phyloP scores from a whole-genome alignment of 2,113 vertebrate genomes.

The Octodon degus region DNA sequence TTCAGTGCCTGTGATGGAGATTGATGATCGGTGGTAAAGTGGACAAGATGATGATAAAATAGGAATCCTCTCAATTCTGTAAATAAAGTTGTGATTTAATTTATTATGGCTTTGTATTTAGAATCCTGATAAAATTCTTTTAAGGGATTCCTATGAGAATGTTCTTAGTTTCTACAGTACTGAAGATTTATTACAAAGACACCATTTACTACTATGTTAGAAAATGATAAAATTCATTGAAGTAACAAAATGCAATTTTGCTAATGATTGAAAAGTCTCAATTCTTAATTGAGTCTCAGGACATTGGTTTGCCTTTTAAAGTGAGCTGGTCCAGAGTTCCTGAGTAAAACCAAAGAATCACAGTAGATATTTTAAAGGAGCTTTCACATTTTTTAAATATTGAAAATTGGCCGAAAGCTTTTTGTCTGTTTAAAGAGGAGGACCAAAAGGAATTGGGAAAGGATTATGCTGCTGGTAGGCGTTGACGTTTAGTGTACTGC shows the following conservation, averaged over 20 bases:
- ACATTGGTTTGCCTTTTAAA: slow-evolving; percentile 78
- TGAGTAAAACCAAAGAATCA: slow-evolving; percentile 67
- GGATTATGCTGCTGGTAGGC: slow-evolving; percentile 84
- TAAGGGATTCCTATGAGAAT: slow-evolving; percentile 57
- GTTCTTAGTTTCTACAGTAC: slow-evolving; percentile 67
- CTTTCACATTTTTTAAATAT: slow-evolving; percentile 62
- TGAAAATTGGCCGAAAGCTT: slow-evolving; percentile 77
- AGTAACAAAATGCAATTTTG: slow-evolving; percentile 70
- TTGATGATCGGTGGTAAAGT: slow-evolving; percentile 19
- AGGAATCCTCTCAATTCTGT: background rate
- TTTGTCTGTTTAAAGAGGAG: slow-evolving; percentile 81
- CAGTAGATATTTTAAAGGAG: slow-evolving; percentile 70
- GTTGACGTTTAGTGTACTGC: slow-evolving; percentile 85
- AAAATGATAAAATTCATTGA: slow-evolving; percentile 69
- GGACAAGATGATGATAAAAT: background rate
- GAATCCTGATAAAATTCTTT: slow-evolving; percentile 33
- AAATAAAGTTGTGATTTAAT: slow-evolving; percentile 38
- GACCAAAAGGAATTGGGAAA: slow-evolving; percentile 81
- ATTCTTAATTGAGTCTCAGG: slow-evolving; percentile 79
- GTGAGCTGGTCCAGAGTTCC: slow-evolving; percentile 66
- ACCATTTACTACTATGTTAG: slow-evolving; percentile 16
- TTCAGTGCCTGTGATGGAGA: background rate
- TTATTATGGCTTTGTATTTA: slow-evolving; percentile 42
- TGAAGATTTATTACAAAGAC: slow-evolving; percentile 62
- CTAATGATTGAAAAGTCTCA: slow-evolving; percentile 67